phyloP scores from a whole-genome alignment of 2,797 vertebrate species.

The Octomys mimax region DNA sequence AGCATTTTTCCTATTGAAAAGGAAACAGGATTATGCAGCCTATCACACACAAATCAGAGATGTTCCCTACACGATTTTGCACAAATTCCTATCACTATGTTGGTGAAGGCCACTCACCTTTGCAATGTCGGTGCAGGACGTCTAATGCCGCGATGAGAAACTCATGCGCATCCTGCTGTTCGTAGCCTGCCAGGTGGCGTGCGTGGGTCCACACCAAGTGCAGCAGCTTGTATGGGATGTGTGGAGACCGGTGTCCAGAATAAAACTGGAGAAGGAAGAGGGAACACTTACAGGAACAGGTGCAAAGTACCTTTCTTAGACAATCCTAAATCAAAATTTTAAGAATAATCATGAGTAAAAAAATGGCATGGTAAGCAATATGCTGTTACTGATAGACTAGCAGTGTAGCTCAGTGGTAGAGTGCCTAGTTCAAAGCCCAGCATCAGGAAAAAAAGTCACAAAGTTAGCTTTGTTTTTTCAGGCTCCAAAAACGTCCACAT shows the following conservation, averaged over 20 bases:
- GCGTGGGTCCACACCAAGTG: conserved; percentile 99
- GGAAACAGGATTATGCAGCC: not conserved
- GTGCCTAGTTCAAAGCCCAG: not conserved
- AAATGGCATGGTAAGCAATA: not conserved
- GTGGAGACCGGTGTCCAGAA: conserved; percentile 98
- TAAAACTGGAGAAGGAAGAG: conserved; percentile 92
- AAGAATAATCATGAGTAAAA: not conserved
- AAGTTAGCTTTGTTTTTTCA: not conserved
- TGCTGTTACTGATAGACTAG: not conserved
- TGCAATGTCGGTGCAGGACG: conserved; percentile 98
- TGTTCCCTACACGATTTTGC: not conserved
- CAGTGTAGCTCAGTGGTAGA: not conserved
- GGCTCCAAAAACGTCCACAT: not conserved
- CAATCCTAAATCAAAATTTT: not conserved
- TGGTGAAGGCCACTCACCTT: conserved; percentile 89
- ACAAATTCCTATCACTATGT: not conserved
- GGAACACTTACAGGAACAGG: conserved; percentile 78
- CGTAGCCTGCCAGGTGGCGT: conserved; percentile 98
- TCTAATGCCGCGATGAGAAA: conserved; percentile 99
- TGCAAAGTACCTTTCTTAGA: not conserved
- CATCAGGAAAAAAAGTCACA: too few relatives aligned
- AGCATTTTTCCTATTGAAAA: not conserved
- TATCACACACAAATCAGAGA: not conserved
- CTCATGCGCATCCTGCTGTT: conserved; percentile 99
- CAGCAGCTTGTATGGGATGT: conserved; percentile 99